Conservation (phyloP, 2,113 vertebrate genomes). For the Acrocephalus kingi region DNA sequence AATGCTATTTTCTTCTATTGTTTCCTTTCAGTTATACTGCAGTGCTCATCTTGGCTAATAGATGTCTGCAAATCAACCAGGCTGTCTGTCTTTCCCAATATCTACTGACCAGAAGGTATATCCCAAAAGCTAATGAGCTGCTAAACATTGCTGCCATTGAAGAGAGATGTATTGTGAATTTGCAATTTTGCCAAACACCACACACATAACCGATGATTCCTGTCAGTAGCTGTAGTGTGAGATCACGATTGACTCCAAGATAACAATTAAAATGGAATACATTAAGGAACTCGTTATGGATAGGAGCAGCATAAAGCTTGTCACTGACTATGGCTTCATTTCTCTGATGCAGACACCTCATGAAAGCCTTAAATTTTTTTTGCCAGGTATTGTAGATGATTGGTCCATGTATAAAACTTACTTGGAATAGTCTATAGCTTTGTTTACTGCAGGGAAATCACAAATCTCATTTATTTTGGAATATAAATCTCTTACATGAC, state of each 20-base stretch:
- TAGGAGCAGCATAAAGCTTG: constrained; percentile 50
- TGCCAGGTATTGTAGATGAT: background rate
- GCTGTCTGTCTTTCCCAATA: constrained; percentile 29
- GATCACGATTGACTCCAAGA: constrained; percentile 52
- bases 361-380: constrained; percentile 22
- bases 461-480: background rate
- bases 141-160: constrained; percentile 43
- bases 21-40: background rate
- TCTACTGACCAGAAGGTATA: constrained; percentile 29
- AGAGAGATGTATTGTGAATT: constrained; percentile 42
- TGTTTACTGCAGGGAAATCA: background rate
- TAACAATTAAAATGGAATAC: constrained; percentile 71
- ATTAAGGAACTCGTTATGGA: constrained; percentile 58
- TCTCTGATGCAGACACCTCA: background rate
- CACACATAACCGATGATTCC: constrained; percentile 63
- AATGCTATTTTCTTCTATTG: background rate
- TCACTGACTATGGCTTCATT: constrained; percentile 54
- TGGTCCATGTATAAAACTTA: background rate
- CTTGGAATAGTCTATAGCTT: background rate
- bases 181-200: constrained; percentile 66
- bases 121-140: constrained; percentile 63
- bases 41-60: constrained; percentile 12
- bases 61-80: constrained; percentile 17
- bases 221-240: constrained; percentile 39
- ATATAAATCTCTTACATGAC: background rate